A percentile compares a stretch with the other conserved stretches of the same genome.
Evolutionary conservation across 2,113 vertebrate species (phyloP).

Genomic region (Procavia capensis): DNA sequence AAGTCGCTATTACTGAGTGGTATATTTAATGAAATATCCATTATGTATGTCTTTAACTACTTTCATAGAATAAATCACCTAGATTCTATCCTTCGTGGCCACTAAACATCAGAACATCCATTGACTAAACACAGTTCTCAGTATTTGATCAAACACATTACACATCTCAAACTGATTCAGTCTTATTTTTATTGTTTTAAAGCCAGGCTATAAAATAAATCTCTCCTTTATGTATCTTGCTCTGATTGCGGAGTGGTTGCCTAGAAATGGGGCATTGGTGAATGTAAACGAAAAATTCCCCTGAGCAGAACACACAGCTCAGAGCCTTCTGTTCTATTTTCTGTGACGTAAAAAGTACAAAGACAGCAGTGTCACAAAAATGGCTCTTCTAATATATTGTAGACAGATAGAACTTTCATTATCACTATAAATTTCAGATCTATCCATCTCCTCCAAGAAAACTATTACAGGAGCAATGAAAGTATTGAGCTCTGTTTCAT

Average conservation of each 20-base stretch:
- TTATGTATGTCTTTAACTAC: not conserved
- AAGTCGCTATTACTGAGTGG: not conserved
- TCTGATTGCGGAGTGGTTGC: constrained; percentile 61
- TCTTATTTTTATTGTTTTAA: constrained; percentile 71
- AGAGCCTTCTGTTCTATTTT: constrained; percentile 82
- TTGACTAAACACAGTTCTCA: constrained; percentile 57
- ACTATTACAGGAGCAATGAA: constrained; percentile 65
- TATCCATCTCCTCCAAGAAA: constrained; percentile 78
- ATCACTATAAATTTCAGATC: constrained; percentile 76
- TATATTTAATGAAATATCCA: constrained; percentile 6
- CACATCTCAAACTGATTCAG: constrained; percentile 50
- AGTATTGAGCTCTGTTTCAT: constrained; percentile 57
- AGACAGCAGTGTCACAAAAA: constrained; percentile 50
- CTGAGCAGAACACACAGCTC: constrained; percentile 79
- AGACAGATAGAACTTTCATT: constrained; percentile 67
- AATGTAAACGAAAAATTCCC: constrained; percentile 79
- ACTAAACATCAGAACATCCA: constrained; percentile 47
- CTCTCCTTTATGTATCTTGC: constrained; percentile 65
- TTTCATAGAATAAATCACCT: constrained; percentile 39
- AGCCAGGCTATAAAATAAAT: constrained; percentile 60
- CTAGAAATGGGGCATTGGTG: constrained; percentile 62
- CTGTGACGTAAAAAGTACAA: constrained; percentile 84
- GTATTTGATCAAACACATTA: constrained; percentile 64
- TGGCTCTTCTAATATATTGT: constrained; percentile 48
- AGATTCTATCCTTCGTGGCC: not conserved